Percentiles rank a stretch among this genome's conserved stretches.
These are phyloP conservation scores for Lasiurus cinereus DNA, from an alignment of 2,113 vertebrate species.

Conservation along the genomic window DNA sequence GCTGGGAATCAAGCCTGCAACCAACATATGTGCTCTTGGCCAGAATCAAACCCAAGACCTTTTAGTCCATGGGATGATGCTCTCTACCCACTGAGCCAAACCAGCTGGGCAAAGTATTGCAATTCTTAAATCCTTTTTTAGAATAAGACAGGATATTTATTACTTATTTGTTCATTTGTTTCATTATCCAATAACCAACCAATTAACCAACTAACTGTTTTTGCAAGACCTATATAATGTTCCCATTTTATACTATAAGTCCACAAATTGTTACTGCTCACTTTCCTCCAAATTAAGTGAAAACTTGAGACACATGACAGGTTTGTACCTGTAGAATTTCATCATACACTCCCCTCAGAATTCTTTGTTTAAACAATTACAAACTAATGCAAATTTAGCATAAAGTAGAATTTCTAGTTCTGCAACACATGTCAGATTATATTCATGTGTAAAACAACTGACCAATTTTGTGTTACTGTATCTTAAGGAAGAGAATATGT, in stretches of 20 bases:
- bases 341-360: background rate
- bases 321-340: background rate
- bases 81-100: too few species aligned
- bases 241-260: background rate
- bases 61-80: too few species aligned
- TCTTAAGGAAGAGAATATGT: background rate
- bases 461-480: background rate
- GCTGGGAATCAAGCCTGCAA: too few species aligned
- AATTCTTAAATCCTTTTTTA: constrained; percentile 48
- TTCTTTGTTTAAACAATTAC: constrained; percentile 24
- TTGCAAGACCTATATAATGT: background rate
- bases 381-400: constrained; percentile 16
- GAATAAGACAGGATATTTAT: constrained; percentile 19
- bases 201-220: background rate
- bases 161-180: background rate
- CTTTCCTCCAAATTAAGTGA: constrained; percentile 16
- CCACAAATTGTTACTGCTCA: background rate
- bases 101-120: background rate
- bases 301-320: constrained; percentile 16
- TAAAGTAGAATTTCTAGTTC: constrained; percentile 17
- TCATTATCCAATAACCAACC: background rate
- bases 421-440: background rate
- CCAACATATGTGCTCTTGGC: too few species aligned
- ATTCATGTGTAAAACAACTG: background rate
- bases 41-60: too few species aligned